These are phyloP conservation scores for Pyrgilauda ruficollis DNA, from an alignment of 2,113 vertebrate species.

Conservation along the genomic window DNA sequence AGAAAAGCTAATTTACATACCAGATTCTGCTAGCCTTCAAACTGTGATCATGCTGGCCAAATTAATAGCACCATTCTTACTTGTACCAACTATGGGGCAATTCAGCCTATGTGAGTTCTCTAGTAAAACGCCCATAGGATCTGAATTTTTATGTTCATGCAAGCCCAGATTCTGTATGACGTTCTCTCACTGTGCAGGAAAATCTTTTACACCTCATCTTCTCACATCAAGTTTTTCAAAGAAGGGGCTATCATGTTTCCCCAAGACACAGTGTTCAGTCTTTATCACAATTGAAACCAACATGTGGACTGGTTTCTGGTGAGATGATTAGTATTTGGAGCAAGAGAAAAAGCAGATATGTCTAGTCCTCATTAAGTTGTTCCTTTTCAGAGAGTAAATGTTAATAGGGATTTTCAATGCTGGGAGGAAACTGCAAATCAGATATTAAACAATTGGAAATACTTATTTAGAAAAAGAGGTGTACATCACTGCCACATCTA, in stretches of 20 bases:
- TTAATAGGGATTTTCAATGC: not conserved
- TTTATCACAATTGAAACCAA: not conserved
- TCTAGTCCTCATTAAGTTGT: not conserved
- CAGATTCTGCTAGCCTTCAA: not conserved
- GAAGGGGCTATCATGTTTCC: not conserved
- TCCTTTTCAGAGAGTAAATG: not conserved
- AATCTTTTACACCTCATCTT: not conserved
- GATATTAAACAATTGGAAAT: not conserved
- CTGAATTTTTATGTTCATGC: not conserved
- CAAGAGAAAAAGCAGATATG: not conserved
- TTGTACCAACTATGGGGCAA: not conserved
- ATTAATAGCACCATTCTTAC: not conserved
- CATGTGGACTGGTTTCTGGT: not conserved
- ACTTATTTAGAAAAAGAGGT: not conserved
- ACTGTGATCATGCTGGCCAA: not conserved
- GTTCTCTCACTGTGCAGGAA: not conserved
- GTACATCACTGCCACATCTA: not conserved
- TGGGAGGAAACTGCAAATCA: not conserved
- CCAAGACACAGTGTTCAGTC: not conserved
- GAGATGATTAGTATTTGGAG: not conserved
- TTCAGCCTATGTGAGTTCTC: not conserved
- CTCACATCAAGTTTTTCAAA: not conserved
- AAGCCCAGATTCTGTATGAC: not conserved
- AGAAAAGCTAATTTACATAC: not conserved
- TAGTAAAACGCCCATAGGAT: not conserved